phyloP scores from a whole-genome alignment of 2,888 invertebrate species.

The Melanchra persicariae region DNA sequence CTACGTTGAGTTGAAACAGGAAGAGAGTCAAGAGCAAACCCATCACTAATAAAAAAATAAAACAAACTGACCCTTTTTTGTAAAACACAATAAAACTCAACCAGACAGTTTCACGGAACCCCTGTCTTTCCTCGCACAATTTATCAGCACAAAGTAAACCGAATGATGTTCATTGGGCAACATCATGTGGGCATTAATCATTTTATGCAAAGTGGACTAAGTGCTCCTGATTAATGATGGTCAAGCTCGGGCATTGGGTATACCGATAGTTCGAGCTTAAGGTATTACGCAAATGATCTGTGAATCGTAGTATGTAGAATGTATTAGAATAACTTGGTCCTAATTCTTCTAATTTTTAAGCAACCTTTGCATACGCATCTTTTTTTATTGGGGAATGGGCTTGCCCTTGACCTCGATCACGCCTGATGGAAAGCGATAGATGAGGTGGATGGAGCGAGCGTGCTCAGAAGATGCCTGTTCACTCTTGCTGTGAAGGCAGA shows the following conservation, averaged over 20 bases:
- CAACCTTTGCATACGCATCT: no score
- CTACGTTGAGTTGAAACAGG: neutral
- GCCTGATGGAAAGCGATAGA: no score
- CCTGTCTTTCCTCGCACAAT: conserved; percentile 49
- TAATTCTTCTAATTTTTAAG: no score
- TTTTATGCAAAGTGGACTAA: conserved; percentile 89
- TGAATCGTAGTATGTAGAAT: neutral
- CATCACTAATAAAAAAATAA: no score
- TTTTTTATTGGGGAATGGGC: no score
- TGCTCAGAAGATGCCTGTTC: no score
- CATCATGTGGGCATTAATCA: conserved; percentile 83
- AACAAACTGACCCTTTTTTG: conserved; percentile 8
- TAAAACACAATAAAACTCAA: conserved; percentile 38
- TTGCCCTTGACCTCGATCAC: no score
- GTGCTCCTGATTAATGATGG: conserved; percentile 89
- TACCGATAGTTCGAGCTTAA: conserved; percentile 48
- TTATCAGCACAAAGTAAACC: conserved; percentile 64
- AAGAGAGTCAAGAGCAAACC: no score
- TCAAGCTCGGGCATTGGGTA: conserved; percentile 73
- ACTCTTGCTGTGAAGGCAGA: no score
- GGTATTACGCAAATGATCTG: conserved; percentile 54
- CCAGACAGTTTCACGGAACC: conserved; percentile 34
- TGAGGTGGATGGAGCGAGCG: no score
- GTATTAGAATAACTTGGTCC: neutral
- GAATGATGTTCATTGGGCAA: conserved; percentile 70